Base-by-base conservation (phyloP, 2,888 invertebrate species). In the Plusia festucae region DNA sequence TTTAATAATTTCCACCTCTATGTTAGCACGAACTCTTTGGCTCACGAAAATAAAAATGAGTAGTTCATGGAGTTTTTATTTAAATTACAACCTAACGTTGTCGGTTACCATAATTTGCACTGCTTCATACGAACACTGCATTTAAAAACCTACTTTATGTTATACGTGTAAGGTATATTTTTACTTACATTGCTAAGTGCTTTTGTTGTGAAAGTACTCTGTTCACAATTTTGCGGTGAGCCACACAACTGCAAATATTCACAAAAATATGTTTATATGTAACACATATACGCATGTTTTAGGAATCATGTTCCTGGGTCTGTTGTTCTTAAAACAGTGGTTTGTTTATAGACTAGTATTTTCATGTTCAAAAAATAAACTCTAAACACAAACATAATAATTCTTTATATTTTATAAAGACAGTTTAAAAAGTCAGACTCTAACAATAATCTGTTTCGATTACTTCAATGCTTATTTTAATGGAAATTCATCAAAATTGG, bases 21-120 rank as follows among this genome's bases (percentile, higher is more conserved):
- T 64, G 65, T 68, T 46, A 27, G 44, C 80, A 66, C 62, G 70
- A 79, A 70, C 58, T 53, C 58, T 65, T 79, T 65, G 34, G 51
- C 75, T 72, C 57, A 52, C 22, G 53, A 65, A 73, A 73, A 76
- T 73, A 78, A 78, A 73, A 60, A 76, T 62, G 54, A 67, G 77
- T 67, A 70, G 70, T 79, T 65, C 65, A 59, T 63, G 56, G 60
- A 74, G 61, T 77, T 76, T 60, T 5, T 54, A 65, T 60, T 59
- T 51, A 73, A 79, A 78, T 79, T 76, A 72, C 60, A 59, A 62
- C 57, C 51, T 68, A 44, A 49, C 32, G 53, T 67, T 60, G 20
- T 49, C 44, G 27, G 34, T 60, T 34, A 24, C 62, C 51, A 30
- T 49, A 40, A 73, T 79, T 70, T 65, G 65, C 60, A 34, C 66